Evolutionary conservation across 2,797 vertebrate species (phyloP), one percentile per base, ranked within the genome.

Genomic region (Taenioides sp.): DNA sequence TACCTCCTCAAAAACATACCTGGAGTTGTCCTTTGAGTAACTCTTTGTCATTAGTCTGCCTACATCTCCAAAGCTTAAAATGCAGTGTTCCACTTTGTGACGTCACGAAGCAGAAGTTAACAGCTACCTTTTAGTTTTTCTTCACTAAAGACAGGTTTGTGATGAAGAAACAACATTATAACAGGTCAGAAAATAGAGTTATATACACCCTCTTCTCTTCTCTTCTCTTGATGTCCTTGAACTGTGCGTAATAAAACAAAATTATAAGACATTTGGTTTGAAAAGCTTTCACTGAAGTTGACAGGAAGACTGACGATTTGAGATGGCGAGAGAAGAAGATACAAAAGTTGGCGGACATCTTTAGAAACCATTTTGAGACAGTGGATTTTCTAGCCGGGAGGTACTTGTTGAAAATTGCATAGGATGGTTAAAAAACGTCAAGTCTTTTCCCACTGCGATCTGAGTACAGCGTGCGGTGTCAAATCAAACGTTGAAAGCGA

Each of bases 341-440:
- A 7, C 23, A 27, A 2, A 47, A 66, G 28, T 81, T 78, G 65
- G 57, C 22, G 16, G 67, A 59, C 47, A 43, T 66, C 75, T 73
- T 69, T 73, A 52, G 80, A 75, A 77, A 62, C 62, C 59, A 61
- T 75, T 84, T 83, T 72, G 75, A 75, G 77, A 63, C 28, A 28
- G 71, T 31, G 28, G 71, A 40, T 60, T 69, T 84, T 82, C 34
- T 82, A 77, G 77, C 76, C 40, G 65, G 58, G 71, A 74, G 70
- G 81, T 75, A 79, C 70, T 80, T 81, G 74, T 74, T 76, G 37
- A 85, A 72, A 67, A 81, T 80, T 80, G 75, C 72, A 83, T 69
- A 74, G 62, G 58, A 50, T 70, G 82, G 84, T 83, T 75, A 79
- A 85, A 79, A 85, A 87, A 85, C 87, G 87, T 86, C 72, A 85